A percentile compares a stretch with the other conserved stretches of the same genome.
Evolutionary conservation across 2,797 vertebrate genomes (phyloP).

Genomic region (Scomberomorus guttatus): DNA sequence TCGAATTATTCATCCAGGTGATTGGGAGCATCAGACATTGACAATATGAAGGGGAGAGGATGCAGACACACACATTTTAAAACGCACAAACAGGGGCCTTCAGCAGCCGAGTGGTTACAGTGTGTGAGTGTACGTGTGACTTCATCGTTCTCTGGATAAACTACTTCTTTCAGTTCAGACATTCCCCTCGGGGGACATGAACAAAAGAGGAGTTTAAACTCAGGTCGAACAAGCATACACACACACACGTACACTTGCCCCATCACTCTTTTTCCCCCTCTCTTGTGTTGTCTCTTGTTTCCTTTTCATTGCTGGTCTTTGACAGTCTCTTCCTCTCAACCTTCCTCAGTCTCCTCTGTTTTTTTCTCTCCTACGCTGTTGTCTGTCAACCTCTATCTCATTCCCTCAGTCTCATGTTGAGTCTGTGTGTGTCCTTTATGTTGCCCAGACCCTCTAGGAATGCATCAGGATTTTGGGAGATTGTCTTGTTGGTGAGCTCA

Average conservation of each 20-base stretch:
- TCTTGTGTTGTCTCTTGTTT: neutral
- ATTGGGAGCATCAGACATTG: neutral
- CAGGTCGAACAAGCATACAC: slow-evolving; percentile 3
- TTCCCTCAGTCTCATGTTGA: neutral
- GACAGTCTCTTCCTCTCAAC: neutral
- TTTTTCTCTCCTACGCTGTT: slow-evolving; percentile 15
- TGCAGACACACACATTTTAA: neutral
- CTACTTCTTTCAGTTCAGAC: neutral
- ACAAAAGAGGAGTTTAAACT: slow-evolving; percentile 15
- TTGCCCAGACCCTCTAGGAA: neutral
- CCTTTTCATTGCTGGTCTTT: slow-evolving; percentile 5
- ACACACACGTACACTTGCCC: neutral
- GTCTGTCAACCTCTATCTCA: slow-evolving; percentile 32
- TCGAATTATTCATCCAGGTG: neutral
- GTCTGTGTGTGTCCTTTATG: neutral
- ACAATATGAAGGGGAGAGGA: neutral
- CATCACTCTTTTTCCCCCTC: neutral
- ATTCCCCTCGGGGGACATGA: neutral
- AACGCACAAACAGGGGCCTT: too few relatives aligned
- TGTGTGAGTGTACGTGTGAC: neutral
- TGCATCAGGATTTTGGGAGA: neutral
- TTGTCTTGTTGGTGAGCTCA: neutral
- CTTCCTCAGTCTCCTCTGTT: slow-evolving; percentile 8
- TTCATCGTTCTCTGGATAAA: neutral
- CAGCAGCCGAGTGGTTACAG: too few relatives aligned